Evolutionary conservation across 2,888 invertebrate species (phyloP), one percentile per base, ranked within the genome.

Genomic region (Eupeodes luniger): DNA sequence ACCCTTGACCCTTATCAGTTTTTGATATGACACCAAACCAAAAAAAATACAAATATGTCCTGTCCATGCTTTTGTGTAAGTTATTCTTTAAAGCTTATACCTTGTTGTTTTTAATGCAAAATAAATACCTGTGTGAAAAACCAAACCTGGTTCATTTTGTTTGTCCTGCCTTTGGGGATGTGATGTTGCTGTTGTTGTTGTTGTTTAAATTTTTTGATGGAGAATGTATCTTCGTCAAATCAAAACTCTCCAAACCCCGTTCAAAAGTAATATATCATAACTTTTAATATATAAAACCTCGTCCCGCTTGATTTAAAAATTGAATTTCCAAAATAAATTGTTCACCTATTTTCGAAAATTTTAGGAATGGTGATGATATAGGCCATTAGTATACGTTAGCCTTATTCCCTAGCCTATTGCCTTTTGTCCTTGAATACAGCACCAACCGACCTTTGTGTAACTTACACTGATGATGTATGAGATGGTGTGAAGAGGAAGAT

Each of bases 141-240:
- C n/a, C 34, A 6, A 57, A 57, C 5, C 27, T 27, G 12, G 14
- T 64, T 19, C 47, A 16, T 36, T 19, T 36, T 36, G 19, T 47
- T 19, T 12, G 19, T 44, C 14, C 5, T 19, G 16, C 40, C 16
- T 44, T 2, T n/a, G 11, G 16, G 44, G 16, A 64, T 64, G 11
- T 19, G 19, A 19, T 19, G 19, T 19, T 19, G 19, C 19, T 19
- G 19, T 19, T 19, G 19, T 19, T 19, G 19, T 19, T 19, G 19
- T 19, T 44, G 16, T 64, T 19, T 44, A 44, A 5, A 47, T 64
- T 1, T 64, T 47, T 44, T 19, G 2, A 19, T 47, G 19, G 11
- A 40, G 44, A 64, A 64, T 64, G 11, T 64, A 44, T 44, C 44
- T 64, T 64, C 64, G 64, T 64, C 44, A 44, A 44, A 40, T 64